Base-by-base conservation (phyloP, 2,888 invertebrate genomes). In the Sceliomorpha sp. region DNA sequence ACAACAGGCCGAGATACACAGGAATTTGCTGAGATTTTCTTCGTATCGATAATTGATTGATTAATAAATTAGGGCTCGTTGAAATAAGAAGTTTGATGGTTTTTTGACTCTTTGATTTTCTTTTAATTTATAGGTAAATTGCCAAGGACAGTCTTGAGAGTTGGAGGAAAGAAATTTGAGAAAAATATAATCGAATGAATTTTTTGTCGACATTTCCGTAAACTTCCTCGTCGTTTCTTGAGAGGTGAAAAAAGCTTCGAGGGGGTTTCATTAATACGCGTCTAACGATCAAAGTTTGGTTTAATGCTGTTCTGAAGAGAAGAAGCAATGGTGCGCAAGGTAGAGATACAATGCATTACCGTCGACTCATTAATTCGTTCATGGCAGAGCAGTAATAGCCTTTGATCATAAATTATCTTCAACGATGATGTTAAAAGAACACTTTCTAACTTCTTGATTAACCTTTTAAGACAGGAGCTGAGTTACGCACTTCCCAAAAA, bases 261-360 rank as follows among this genome's bases (percentile, higher is more conserved):
- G 20, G 36, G 42, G 37, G 15, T 63, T 62, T 69, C 64, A 60
- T 67, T 63, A 72, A 63, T 59, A 32, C 56, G 39, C 58, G 26
- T 56, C 50, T 48, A 56, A 64, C 56, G 66, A 60, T 50, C 53
- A 44, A 32, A 55, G 32, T 70, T 70, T 31, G 42, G 55, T 14
- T 58, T 69, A 51, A 70, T 67, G 51, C 34, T 44, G 47, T 42
- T 51, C 13, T 31, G 32, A 48, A 39, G 34, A 42, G 34, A 58
- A n/a, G 68, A 58, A n/a, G 68, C 55, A 73, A 64, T 68, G 71
- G 64, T 15, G 60, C 37, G 62, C 45, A 14, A 50, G 37, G 44
- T 32, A 53, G 67, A 72, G 62, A 74, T 68, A 70, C 70, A 69
- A 59, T 58, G 70, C 58, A 56, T 70, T 74, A 67, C 56, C 70